Evolutionary conservation across 1,140 invertebrate species (phyloP).

Genomic region (Leptestheria dahalacensis): DNA sequence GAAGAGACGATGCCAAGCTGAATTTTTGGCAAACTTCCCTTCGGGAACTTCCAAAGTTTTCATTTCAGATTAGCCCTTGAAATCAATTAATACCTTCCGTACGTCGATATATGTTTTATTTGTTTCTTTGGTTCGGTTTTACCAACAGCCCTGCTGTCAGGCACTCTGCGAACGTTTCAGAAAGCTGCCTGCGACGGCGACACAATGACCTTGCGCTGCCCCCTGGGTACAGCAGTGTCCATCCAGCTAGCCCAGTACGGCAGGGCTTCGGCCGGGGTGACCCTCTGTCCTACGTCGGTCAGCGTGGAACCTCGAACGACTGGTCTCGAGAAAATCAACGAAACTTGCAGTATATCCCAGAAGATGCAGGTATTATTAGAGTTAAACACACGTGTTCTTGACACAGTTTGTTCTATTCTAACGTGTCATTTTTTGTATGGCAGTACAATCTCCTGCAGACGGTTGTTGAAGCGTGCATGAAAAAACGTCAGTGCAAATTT

Average conservation of each 20-base stretch:
- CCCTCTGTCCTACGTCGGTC: conserved; percentile 3
- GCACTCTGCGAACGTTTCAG: conserved; percentile 74
- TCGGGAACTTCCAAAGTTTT: too few relatives aligned
- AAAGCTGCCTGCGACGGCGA: conserved; percentile 74
- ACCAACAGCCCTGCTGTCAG: conserved; percentile 63
- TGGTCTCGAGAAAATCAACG: neutral
- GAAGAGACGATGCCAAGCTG: too few relatives aligned
- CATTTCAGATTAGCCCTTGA: too few relatives aligned
- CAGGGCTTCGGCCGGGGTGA: conserved; percentile 22
- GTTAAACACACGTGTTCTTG: too few relatives aligned
- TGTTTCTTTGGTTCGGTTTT: conserved; percentile 34
- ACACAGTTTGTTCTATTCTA: neutral
- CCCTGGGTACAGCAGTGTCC: conserved; percentile 67
- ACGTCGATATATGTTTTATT: too few relatives aligned
- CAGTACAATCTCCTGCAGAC: conserved; percentile 83
- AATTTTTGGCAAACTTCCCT: too few relatives aligned
- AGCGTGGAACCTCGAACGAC: neutral
- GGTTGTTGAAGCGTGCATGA: conserved; percentile 78
- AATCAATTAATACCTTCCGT: too few relatives aligned
- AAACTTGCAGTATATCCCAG: conserved; percentile 9
- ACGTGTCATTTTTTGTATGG: neutral
- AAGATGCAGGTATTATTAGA: conserved; percentile 5
- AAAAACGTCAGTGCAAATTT: conserved; percentile 73
- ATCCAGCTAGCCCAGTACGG: conserved; percentile 59
- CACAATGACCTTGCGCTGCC: conserved; percentile 63